Evolutionary conservation across 1,140 invertebrate genomes (phyloP).

Genomic region (Ridgeia piscesae): DNA sequence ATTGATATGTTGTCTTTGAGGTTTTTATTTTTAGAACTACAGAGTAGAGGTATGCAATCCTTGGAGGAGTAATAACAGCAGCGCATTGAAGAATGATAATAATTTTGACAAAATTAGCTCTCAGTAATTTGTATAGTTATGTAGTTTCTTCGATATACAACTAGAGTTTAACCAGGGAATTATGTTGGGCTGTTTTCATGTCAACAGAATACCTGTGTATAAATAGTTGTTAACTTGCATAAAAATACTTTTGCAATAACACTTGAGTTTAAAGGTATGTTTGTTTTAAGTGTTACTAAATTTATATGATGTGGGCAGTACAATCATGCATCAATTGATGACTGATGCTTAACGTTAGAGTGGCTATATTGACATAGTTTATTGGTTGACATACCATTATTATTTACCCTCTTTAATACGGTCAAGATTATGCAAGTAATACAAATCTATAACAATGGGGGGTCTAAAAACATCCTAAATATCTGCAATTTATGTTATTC

Average conservation of each 20-base stretch:
- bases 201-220: neutral
- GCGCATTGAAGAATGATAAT: neutral
- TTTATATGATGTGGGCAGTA: neutral
- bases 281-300: neutral
- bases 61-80: neutral
- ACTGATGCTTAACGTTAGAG: neutral
- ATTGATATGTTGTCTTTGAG: neutral
- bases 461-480: neutral
- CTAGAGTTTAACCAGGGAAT: neutral
- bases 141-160: neutral
- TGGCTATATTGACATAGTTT: neutral
- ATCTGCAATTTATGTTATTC: neutral
- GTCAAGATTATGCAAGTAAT: neutral
- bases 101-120: neutral
- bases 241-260: neutral
- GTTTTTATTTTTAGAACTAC: neutral
- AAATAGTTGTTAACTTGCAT: neutral
- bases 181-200: neutral
- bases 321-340: neutral
- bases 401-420: neutral
- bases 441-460: neutral
- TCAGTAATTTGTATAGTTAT: neutral
- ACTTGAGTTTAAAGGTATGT: neutral
- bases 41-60: neutral
- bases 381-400: neutral